These are phyloP conservation scores for Cygnus atratus DNA, from an alignment of 2,113 vertebrate species.

Conservation along the genomic window DNA sequence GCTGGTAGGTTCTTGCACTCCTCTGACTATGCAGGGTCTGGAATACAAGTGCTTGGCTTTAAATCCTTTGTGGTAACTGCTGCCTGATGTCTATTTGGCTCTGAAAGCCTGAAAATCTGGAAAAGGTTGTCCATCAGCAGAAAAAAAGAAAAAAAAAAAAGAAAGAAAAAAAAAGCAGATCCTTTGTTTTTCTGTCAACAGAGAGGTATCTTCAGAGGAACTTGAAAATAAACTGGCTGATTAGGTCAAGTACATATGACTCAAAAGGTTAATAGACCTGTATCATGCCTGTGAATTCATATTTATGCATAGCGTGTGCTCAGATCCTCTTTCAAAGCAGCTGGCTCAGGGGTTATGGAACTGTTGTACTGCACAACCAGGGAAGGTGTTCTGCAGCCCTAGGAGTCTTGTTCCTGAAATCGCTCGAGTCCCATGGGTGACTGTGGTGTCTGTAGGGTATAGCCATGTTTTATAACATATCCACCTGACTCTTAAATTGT, in stretches of 20 bases:
- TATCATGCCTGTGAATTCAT: neutral
- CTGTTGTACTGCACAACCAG: neutral
- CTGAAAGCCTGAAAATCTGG: neutral
- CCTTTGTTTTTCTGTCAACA: neutral
- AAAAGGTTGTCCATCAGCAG: neutral
- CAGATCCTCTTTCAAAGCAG: neutral
- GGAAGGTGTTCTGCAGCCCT: neutral
- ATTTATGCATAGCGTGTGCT: rapidly evolving
- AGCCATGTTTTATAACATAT: neutral
- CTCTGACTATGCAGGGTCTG: neutral
- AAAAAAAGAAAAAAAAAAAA: neutral
- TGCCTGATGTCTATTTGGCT: neutral
- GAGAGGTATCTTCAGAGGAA: neutral
- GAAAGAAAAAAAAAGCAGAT: neutral
- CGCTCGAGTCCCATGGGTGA: rapidly evolving
- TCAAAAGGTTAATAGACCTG: neutral
- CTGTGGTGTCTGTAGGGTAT: neutral
- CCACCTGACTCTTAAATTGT: neutral
- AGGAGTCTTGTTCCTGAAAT: neutral
- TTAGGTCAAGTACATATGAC: neutral
- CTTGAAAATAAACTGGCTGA: neutral
- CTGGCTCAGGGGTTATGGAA: neutral
- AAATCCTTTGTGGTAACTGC: neutral
- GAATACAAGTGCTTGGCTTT: neutral
- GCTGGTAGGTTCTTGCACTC: neutral